These are phyloP conservation scores for Gymnosoma rotundatum DNA, from an alignment of 2,888 invertebrate species.

Conservation along the genomic window DNA sequence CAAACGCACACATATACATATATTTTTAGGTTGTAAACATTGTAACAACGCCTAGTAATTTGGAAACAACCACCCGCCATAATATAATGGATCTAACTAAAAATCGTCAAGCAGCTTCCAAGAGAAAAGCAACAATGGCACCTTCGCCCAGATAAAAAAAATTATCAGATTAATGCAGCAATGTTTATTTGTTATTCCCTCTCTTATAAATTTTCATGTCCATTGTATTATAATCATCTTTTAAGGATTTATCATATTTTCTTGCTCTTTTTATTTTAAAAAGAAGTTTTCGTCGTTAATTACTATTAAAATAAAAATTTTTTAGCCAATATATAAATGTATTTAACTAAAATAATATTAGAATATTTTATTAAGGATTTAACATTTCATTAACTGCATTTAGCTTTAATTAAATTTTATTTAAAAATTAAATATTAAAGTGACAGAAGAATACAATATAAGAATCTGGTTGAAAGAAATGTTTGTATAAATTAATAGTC, in stretches of 20 bases:
- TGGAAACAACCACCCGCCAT: conserved; percentile 53
- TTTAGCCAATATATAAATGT: conserved; percentile 15
- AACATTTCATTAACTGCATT: conserved; percentile 26
- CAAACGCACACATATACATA: conserved; percentile 27
- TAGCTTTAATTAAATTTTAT: conserved; percentile 63
- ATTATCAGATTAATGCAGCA: neutral
- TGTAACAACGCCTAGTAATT: conserved; percentile 56
- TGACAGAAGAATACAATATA: conserved; percentile 5
- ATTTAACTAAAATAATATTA: conserved; percentile 2
- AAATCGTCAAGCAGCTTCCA: conserved; percentile 41
- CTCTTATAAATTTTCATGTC: conserved; percentile 13
- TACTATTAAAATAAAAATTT: neutral
- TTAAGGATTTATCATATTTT: conserved; percentile 21
- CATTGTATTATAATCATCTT: conserved; percentile 64
- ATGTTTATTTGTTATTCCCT: neutral
- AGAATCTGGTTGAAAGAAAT: conserved; percentile 19
- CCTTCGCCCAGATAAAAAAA: conserved; percentile 77
- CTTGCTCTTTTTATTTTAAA: neutral
- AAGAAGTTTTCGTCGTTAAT: neutral
- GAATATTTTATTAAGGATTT: conserved; percentile 16
- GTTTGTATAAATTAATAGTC: conserved; percentile 62
- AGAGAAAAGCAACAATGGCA: conserved; percentile 75
- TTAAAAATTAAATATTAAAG: conserved; percentile 32
- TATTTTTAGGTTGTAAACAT: conserved; percentile 57
- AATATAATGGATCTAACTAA: conserved; percentile 66